A percentile compares a stretch with the other conserved stretches of the same genome.
These are phyloP conservation scores for Mythimna albipuncta DNA, from an alignment of 2,888 invertebrate species.

Conservation along the genomic window DNA sequence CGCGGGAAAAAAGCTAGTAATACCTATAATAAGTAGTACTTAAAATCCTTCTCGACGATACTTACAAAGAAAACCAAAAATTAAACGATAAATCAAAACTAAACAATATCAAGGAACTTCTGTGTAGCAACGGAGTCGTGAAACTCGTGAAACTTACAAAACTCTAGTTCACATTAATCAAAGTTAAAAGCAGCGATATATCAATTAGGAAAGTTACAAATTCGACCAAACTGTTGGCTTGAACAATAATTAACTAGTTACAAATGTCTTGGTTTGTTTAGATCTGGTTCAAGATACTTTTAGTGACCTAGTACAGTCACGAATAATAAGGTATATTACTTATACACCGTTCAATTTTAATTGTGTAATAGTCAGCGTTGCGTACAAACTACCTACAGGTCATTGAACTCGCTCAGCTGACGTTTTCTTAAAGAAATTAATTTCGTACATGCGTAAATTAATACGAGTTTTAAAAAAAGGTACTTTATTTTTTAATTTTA, in stretches of 20 bases:
- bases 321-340: too few species aligned
- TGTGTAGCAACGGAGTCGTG: not conserved
- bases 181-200: conserved; percentile 52
- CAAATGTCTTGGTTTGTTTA: not conserved
- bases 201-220: conserved; percentile 44
- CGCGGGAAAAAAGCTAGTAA: too few species aligned
- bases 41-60: not conserved
- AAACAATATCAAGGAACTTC: conserved; percentile 20
- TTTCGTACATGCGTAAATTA: too few species aligned
- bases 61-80: not conserved
- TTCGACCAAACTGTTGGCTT: conserved; percentile 19
- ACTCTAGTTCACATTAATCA: conserved; percentile 41
- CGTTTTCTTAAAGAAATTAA: too few species aligned
- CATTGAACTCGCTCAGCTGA: too few species aligned
- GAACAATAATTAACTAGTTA: conserved; percentile 1
- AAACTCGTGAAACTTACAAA: conserved; percentile 9
- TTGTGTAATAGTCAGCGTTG: too few species aligned
- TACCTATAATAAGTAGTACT: not conserved
- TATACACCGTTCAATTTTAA: too few species aligned
- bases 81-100: conserved; percentile 13
- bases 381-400: too few species aligned
- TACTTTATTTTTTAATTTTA: too few species aligned
- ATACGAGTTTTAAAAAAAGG: too few species aligned
- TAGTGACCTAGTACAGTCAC: not conserved
- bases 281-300: not conserved